Evolutionary conservation across 2,888 invertebrate species (phyloP), one percentile per base, ranked within the genome.

Genomic region (Troides oblongomaculatus): DNA sequence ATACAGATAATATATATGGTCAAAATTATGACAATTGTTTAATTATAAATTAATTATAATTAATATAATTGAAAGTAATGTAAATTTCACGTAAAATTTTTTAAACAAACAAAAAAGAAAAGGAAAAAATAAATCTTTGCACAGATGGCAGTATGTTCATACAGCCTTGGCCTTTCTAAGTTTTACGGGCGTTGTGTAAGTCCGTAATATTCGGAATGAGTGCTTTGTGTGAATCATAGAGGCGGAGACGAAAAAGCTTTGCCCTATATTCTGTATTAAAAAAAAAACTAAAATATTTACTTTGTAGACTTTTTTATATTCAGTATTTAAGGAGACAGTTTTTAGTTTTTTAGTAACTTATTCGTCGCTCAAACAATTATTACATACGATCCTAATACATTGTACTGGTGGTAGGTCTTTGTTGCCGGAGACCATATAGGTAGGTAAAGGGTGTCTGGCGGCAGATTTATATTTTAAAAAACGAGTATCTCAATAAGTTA

Each of bases 121-220:
- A n/a, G 8, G n/a, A 50, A n/a, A 50, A 23, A 59, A 46, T 21
- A 12, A 62, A 25, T n/a, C 7, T 62, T 66, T 62, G 57, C 50
- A 12, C 57, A 39, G n/a, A 23, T 25, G 57, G 56, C 53, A 62
- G 23, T 57, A 67, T 25, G n/a, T 58, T 53, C 50, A 39, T 59
- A 58, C 57, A 63, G 46, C 57, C 62, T 62, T 68, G 62, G 68
- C 68, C 68, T 68, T 68, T 62, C 62, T 21, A 25, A 67, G 67
- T 62, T 67, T 62, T 68, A 62, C 62, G 57, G 68, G 63, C 68
- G 62, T 68, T 68, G 68, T 68, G 63, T 50, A 46, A 58, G 68
- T 60, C 59, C 68, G 68, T 63, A 68, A 68, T 64, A 68, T 64
- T 63, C 60, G 64, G 64, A 64, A 64, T 68, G 59, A 68, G 46